These are phyloP conservation scores for Brachypterus glaber DNA, from an alignment of 2,888 invertebrate genomes.

Conservation along the genomic window DNA sequence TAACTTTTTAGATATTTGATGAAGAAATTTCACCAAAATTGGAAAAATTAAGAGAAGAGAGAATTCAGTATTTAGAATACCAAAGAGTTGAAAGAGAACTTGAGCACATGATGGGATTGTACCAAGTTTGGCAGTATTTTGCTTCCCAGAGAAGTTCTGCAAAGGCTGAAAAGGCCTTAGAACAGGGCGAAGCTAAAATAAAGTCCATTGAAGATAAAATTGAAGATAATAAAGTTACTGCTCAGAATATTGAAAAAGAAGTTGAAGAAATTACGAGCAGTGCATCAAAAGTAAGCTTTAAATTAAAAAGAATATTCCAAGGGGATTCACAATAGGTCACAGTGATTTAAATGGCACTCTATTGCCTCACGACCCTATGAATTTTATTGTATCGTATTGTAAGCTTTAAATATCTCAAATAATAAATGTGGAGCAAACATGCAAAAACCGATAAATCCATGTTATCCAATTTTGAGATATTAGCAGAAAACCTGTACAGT, in stretches of 20 bases:
- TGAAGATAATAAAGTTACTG: conserved; percentile 45
- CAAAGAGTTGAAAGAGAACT: conserved; percentile 78
- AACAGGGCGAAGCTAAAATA: conserved; percentile 27
- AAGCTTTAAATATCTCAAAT: too few species aligned
- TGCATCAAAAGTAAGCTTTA: conserved; percentile 52
- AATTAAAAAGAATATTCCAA: too few species aligned
- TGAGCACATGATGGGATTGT: conserved; percentile 67
- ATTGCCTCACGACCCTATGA: too few species aligned
- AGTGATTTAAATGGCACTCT: too few species aligned
- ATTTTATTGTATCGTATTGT: too few species aligned
- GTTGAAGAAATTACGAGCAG: conserved; percentile 54
- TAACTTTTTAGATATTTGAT: conserved; percentile 47
- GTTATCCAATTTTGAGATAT: too few species aligned
- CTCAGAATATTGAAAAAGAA: conserved; percentile 48
- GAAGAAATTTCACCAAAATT: conserved; percentile 91
- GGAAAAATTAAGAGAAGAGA: conserved; percentile 74
- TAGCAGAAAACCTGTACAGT: too few species aligned
- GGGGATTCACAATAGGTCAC: too few species aligned
- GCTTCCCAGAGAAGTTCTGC: conserved; percentile 28
- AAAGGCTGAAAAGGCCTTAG: conserved; percentile 28
- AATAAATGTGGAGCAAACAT: too few species aligned
- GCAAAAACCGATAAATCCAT: too few species aligned
- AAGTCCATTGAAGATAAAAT: conserved; percentile 38
- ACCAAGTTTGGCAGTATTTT: conserved; percentile 63
- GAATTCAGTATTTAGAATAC: conserved; percentile 76